Evolutionary conservation across 1,140 invertebrate species (phyloP).

Genomic region (Meloidogyne chitwoodi): DNA sequence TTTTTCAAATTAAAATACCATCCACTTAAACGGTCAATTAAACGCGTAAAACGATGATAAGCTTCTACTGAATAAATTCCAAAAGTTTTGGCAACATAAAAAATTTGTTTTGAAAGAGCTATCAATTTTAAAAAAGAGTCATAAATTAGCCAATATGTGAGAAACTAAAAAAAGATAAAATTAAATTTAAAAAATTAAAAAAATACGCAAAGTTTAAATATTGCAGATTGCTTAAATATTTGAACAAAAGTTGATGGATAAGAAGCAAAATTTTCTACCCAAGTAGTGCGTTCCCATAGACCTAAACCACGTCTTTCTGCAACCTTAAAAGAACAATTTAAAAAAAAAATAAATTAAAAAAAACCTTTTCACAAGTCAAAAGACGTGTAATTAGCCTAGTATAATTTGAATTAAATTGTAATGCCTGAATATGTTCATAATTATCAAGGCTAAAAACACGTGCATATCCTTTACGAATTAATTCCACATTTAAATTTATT

Average conservation of each 20-base stretch:
- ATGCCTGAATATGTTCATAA: slow-evolving; percentile 43
- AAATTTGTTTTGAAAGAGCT: not conserved
- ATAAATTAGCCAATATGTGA: not conserved
- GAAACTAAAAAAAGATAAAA: not conserved
- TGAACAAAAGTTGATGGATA: slow-evolving; percentile 45
- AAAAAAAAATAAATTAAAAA: not conserved
- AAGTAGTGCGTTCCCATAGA: slow-evolving; percentile 53
- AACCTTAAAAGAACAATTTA: slow-evolving; percentile 10
- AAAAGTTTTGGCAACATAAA: not conserved
- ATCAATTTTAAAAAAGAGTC: not conserved
- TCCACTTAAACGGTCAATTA: not conserved
- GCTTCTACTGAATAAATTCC: not conserved
- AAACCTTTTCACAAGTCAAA: slow-evolving; percentile 52
- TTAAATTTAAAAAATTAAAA: not conserved
- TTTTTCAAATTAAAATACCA: not conserved
- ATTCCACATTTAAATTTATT: slow-evolving; percentile 53
- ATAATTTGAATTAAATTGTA: slow-evolving; percentile 51
- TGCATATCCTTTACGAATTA: slow-evolving; percentile 54
- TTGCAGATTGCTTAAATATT: slow-evolving; percentile 40
- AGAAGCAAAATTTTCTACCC: slow-evolving; percentile 51
- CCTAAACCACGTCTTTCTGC: slow-evolving; percentile 56
- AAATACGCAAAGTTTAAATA: slow-evolving; percentile 52
- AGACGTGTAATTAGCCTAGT: slow-evolving; percentile 52
- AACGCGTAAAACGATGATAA: not conserved
- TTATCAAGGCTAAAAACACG: slow-evolving; percentile 50